Evolutionary conservation across 35 echinoderm and acorn worm genomes (phyloP).

Genomic region (Stichopus chloronotus): DNA sequence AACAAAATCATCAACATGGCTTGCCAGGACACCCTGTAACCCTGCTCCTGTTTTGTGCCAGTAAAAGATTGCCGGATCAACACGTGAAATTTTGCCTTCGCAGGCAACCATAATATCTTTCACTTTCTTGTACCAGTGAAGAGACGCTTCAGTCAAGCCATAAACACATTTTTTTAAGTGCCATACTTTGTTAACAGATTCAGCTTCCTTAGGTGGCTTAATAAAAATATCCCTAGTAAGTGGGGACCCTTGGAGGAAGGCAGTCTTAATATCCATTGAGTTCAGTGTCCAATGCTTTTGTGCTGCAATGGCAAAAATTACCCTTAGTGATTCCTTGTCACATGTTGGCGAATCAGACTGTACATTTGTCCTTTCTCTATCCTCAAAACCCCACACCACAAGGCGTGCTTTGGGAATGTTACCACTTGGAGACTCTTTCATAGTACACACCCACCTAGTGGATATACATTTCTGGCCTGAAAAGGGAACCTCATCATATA

Average conservation of each 20-base stretch:
- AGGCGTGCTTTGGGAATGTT: not conserved
- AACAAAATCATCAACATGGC: not conserved
- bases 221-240: conserved; percentile 19
- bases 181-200: no score
- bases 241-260: no score
- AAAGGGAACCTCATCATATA: no score
- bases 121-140: no score
- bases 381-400: conserved; percentile 24
- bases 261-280: no score
- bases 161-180: no score
- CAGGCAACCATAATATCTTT: not conserved
- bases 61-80: not conserved
- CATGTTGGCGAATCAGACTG: conserved; percentile 32
- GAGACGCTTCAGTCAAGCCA: no score
- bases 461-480: conserved; percentile 41
- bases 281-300: conserved; percentile 21
- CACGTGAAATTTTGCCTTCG: not conserved
- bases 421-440: conserved; percentile 3
- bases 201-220: conserved; percentile 16
- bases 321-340: conserved; percentile 15
- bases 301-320: conserved; percentile 17
- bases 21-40: not conserved
- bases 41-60: not conserved
- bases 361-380: not conserved
- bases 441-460: conserved; percentile 33